These are phyloP conservation scores for Pachypeltis micranthus DNA, from an alignment of 1,140 invertebrate species.

Conservation along the genomic window DNA sequence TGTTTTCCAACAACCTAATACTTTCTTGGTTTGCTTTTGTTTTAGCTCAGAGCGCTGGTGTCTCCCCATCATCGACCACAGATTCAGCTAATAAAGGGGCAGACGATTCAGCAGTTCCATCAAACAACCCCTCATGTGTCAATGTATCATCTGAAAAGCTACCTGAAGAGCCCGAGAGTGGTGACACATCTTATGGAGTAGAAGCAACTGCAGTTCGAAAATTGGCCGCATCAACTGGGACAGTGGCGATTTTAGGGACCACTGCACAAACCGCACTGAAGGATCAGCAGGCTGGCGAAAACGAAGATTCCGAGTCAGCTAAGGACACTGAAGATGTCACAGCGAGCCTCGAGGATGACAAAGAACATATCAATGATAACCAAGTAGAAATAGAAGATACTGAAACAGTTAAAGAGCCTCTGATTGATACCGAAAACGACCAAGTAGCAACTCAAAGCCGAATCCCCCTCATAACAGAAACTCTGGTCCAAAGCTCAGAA, in stretches of 20 bases:
- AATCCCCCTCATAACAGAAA: not conserved
- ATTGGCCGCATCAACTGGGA: conserved; percentile 26
- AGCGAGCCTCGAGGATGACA: not conserved
- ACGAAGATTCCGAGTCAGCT: not conserved
- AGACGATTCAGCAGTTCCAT: not conserved
- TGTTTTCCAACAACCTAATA: too few species aligned
- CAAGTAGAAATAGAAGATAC: not conserved
- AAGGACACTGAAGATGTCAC: not conserved
- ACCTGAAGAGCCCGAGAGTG: conserved; percentile 22
- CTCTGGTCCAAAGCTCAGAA: not conserved
- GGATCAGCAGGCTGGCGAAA: not conserved
- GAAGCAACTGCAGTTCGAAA: conserved; percentile 28
- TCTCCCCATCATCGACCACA: conserved; percentile 24
- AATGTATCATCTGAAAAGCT: not conserved
- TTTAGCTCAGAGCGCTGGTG: conserved; percentile 22
- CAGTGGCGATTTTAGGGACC: conserved; percentile 28
- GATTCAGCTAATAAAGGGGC: conserved; percentile 18
- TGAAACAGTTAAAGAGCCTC: not conserved
- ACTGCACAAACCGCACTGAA: conserved; percentile 25
- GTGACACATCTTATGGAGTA: conserved; percentile 26
- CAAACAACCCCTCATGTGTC: not conserved
- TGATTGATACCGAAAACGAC: not conserved
- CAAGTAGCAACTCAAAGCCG: not conserved
- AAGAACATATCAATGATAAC: not conserved
- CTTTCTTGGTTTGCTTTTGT: too few species aligned